phyloP scores from a whole-genome alignment of 2,888 invertebrate species.

The Pseudeuparius sepicola region DNA sequence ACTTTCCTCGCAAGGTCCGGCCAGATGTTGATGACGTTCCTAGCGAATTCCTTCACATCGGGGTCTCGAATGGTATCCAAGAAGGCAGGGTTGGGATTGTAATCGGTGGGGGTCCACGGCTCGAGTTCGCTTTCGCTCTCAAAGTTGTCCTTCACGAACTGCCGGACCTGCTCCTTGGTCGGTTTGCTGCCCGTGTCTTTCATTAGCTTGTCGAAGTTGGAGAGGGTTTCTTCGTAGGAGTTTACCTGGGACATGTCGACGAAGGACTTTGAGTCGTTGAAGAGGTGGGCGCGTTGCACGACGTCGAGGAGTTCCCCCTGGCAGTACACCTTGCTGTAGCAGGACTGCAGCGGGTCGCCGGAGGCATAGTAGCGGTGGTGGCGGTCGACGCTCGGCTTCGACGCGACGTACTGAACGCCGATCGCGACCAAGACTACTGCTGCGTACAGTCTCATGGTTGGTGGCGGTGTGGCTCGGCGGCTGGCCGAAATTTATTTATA shows the following conservation, averaged over 20 bases:
- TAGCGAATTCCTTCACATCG: constrained; percentile 48
- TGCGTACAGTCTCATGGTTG: constrained; percentile 13
- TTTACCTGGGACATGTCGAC: constrained; percentile 54
- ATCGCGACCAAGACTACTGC: constrained; percentile 11
- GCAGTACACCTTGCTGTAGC: constrained; percentile 59
- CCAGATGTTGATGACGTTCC: constrained; percentile 52
- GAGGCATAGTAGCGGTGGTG: constrained; percentile 6
- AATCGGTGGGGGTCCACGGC: constrained; percentile 50
- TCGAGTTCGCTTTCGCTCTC: constrained; percentile 45
- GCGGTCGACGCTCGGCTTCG: no score
- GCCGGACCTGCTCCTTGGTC: constrained; percentile 39
- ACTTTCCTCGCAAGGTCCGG: constrained; percentile 52
- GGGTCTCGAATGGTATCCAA: constrained; percentile 52
- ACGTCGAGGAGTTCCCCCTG: constrained; percentile 60
- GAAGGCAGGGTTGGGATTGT: constrained; percentile 49
- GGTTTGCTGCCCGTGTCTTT: constrained; percentile 41
- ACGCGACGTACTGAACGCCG: no score
- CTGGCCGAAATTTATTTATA: constrained; percentile 15
- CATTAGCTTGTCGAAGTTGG: constrained; percentile 48
- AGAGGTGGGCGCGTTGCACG: constrained; percentile 59
- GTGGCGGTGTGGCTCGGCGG: no score
- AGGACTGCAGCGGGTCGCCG: constrained; percentile 26
- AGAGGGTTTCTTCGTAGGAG: constrained; percentile 46
- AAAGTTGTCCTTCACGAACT: constrained; percentile 50
- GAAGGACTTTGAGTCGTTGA: constrained; percentile 70